Evolutionary conservation across 2,888 invertebrate species (phyloP), one percentile per base, ranked within the genome.

Genomic region (Drosophila suboccidentalis): DNA sequence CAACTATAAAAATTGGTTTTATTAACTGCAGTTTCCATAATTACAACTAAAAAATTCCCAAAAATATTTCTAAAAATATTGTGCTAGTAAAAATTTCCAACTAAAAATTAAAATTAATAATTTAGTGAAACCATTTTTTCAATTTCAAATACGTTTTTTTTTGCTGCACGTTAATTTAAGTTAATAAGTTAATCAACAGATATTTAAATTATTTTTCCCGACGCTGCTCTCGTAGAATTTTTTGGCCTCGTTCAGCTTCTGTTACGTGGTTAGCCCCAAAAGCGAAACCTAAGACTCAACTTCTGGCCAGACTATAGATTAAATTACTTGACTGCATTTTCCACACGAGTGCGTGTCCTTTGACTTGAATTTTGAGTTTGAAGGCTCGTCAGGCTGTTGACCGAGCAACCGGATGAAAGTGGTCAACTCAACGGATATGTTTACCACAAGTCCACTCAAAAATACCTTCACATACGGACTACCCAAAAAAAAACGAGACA

Each of bases 381-480:
- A 32, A 43, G 76, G 58, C 59, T 50, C 57, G 36, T 39, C 62
- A 71, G 84, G 88, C 88, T 87, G 71, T 81, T 84, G 83, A 87
- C 90, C 82, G 81, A 67, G 17, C 62, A 59, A 87, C 86, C 86
- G 86, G 86, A 87, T 87, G 90, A 87, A 90, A 84, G 90, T 87
- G 86, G 90, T 86, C 78, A 78, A 50, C 29, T 43, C 59, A 87
- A 59, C 90, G 86, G 90, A 90, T 90, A 90, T 89, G 89, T 73
- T 86, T 78, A 89, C 86, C 85, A 19, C 55, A 46, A 65, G 54
- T 62, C 4, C 53, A 39, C 55, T 38, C 15, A n/a, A 78, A 78
- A 82, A 78, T 87, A 62, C 68, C 75, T 54, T 51, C 19, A 65
- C 77, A 66, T 44, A 47, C 29, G 29, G 4, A 55, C 36, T 44